Conservation (phyloP, 2,888 invertebrate genomes). For the Drosophila gaucha region DNA sequence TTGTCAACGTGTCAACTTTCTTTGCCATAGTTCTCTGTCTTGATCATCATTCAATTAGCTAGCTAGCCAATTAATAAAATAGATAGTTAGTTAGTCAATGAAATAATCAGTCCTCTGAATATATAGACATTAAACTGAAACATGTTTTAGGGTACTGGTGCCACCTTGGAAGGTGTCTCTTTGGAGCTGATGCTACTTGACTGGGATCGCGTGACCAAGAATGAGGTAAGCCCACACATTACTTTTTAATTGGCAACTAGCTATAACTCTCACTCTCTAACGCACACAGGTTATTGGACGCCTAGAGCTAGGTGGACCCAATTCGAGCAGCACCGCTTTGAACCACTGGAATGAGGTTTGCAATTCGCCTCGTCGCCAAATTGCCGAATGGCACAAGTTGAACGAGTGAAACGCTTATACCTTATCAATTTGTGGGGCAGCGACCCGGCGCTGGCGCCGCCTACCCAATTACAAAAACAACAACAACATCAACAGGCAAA, state of each 20-base stretch:
- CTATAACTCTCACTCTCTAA: neutral
- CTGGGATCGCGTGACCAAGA: conserved; percentile 99
- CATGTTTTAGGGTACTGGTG: conserved; percentile 81
- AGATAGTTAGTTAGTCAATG: neutral
- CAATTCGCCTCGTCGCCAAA: conserved; percentile 98
- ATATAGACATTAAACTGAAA: neutral
- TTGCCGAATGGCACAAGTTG: conserved; percentile 99
- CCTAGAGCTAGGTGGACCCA: conserved; percentile 94
- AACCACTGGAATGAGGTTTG: conserved; percentile 99
- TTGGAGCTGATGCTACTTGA: conserved; percentile 88
- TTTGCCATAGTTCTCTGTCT: neutral
- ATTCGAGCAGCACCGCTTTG: conserved; percentile 91
- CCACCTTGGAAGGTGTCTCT: conserved; percentile 84
- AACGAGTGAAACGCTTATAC: conserved; percentile 88
- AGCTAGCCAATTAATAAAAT: neutral
- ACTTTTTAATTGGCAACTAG: neutral
- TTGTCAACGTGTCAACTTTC: neutral
- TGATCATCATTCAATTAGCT: neutral
- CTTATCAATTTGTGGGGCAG: conserved; percentile 22
- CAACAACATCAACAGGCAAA: conserved; percentile 11
- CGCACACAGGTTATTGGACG: conserved; percentile 94
- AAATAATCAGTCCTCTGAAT: neutral
- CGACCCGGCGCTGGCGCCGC: conserved; percentile 63
- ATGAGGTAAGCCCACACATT: conserved; percentile 89
- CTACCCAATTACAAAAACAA: conserved; percentile 17